These are phyloP conservation scores for Elgaria multicarinata DNA, from an alignment of 2,113 vertebrate genomes.

Conservation along the genomic window DNA sequence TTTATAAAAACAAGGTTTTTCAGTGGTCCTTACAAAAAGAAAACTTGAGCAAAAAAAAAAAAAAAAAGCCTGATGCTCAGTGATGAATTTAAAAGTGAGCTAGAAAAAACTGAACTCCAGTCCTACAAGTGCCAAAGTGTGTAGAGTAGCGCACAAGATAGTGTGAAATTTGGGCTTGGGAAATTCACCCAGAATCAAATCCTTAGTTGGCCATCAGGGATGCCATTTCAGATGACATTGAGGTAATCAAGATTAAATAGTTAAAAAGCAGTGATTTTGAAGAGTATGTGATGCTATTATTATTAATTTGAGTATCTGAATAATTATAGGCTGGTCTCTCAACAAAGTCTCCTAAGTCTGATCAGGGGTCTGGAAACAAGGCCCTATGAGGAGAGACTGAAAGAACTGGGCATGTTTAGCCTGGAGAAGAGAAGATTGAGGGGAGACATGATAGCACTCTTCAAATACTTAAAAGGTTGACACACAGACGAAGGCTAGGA, in stretches of 20 bases:
- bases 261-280: too few relatives aligned
- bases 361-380: too few relatives aligned
- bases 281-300: not conserved
- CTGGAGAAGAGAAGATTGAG: too few relatives aligned
- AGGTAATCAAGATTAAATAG: not conserved
- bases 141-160: not conserved
- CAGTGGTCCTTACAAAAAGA: not conserved
- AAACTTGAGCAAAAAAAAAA: not conserved
- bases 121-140: not conserved
- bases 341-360: not conserved
- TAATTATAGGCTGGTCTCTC: too few relatives aligned
- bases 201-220: not conserved
- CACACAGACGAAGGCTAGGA: too few relatives aligned
- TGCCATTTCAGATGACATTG: not conserved
- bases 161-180: not conserved
- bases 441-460: too few relatives aligned
- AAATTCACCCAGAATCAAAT: not conserved
- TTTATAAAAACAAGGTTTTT: not conserved
- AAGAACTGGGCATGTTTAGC: too few relatives aligned
- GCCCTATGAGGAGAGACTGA: too few relatives aligned
- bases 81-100: not conserved
- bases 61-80: not conserved
- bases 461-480: too few relatives aligned
- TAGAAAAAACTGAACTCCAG: slow-evolving; percentile 25
- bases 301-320: not conserved